phyloP scores from a whole-genome alignment of 2,797 vertebrate species.

The Eptatretus atami region DNA sequence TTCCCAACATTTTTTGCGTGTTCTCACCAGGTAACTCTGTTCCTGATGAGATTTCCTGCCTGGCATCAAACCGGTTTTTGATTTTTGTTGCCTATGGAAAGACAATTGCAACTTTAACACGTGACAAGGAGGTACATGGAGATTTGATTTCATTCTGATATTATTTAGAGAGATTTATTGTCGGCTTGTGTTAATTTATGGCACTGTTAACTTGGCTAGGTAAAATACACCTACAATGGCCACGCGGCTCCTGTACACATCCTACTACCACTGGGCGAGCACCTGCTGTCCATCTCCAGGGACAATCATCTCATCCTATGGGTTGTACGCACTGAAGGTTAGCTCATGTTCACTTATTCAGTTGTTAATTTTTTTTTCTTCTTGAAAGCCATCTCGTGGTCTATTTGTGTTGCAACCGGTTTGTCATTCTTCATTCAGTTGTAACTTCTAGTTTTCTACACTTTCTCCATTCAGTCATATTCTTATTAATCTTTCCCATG shows the following conservation, averaged over 20 bases:
- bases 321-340: slow-evolving; percentile 43
- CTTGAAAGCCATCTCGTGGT: background rate
- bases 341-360: background rate
- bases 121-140: slow-evolving; percentile 44
- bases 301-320: slow-evolving; percentile 46
- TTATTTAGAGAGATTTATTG: background rate
- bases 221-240: slow-evolving; percentile 42
- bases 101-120: slow-evolving; percentile 37
- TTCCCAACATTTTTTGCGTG: background rate
- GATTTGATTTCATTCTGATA: background rate
- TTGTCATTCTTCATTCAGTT: background rate
- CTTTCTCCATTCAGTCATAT: background rate
- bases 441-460: accelerated
- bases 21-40: slow-evolving; percentile 36
- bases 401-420: background rate
- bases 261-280: slow-evolving; percentile 59
- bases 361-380: background rate
- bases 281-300: slow-evolving; percentile 47
- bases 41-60: slow-evolving; percentile 34
- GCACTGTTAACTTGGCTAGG: slow-evolving; percentile 15
- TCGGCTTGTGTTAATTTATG: background rate
- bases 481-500: background rate
- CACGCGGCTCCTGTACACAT: slow-evolving; percentile 42
- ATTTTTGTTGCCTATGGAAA: slow-evolving; percentile 36
- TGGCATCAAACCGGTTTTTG: slow-evolving; percentile 55